These are phyloP conservation scores for Hemaris fuciformis DNA, from an alignment of 2,888 invertebrate species.

Conservation along the genomic window DNA sequence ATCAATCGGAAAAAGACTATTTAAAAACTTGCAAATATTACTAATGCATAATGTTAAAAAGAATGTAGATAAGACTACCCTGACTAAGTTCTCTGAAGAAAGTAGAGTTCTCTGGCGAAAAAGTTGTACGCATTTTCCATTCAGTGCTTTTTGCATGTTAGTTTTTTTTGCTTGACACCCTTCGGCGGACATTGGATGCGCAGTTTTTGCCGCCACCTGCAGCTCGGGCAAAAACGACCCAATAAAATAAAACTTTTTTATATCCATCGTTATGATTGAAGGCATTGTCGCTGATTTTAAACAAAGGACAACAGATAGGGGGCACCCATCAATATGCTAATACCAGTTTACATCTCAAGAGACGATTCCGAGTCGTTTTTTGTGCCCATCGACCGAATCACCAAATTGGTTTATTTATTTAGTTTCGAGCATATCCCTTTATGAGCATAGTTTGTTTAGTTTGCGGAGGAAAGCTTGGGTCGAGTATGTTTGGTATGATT, in stretches of 20 bases:
- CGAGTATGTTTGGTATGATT: slow-evolving; percentile 40
- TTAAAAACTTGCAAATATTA: neutral
- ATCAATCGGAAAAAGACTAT: too few relatives aligned
- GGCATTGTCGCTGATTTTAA: slow-evolving; percentile 78
- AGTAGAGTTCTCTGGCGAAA: neutral
- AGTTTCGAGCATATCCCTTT: slow-evolving; percentile 70
- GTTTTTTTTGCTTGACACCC: slow-evolving; percentile 23
- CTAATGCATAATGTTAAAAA: too few relatives aligned
- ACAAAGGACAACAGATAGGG: slow-evolving; percentile 74
- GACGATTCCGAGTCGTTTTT: slow-evolving; percentile 60
- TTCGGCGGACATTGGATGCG: slow-evolving; percentile 27
- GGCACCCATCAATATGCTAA: slow-evolving; percentile 78
- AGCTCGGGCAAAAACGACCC: slow-evolving; percentile 57
- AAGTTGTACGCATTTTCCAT: slow-evolving; percentile 6
- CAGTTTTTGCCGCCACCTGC: slow-evolving; percentile 65
- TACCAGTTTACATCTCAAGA: slow-evolving; percentile 58
- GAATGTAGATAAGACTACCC: too few relatives aligned
- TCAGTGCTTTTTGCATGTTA: slow-evolving; percentile 17
- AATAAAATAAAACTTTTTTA: slow-evolving; percentile 66
- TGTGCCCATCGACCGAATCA: slow-evolving; percentile 46
- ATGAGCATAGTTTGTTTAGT: slow-evolving; percentile 66
- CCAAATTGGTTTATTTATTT: slow-evolving; percentile 79
- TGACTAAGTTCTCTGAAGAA: too few relatives aligned
- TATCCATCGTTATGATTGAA: slow-evolving; percentile 75
- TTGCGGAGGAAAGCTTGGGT: slow-evolving; percentile 57